Evolutionary conservation across 2,888 invertebrate species (phyloP), one percentile per base, ranked within the genome.

Genomic region (Pherbina coryleti): DNA sequence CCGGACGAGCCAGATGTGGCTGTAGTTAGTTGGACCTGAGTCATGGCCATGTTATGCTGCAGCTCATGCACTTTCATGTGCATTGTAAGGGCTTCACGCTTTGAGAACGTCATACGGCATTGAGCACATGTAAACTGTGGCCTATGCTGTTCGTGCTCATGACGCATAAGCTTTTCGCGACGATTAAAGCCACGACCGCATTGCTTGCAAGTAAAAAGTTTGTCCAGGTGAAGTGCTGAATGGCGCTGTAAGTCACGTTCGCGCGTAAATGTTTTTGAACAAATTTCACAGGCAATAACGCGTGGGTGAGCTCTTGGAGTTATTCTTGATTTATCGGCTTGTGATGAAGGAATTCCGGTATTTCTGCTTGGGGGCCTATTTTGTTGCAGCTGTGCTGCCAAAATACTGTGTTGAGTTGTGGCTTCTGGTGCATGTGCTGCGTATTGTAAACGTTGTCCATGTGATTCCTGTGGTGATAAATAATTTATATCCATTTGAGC

Each of bases 241-340:
- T 95, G 95, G 0, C 94, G 91, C 81, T 94, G 94, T 11, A 94
- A 88, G 87, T 95, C 94, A 60, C 94, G 91, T 87, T 94, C 93
- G 2, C 94, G 90, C 49, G 93, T 90, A 84, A 95, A 95, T 8
- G 92, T 91, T 85, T 93, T 94, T 74, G 91, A 92, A 85, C 94
- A 95, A 67, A 93, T 91, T 81, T 92, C 91, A 84, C 94, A 95
- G 78, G 91, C 91, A 84, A 93, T 93, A 0, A 91, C 91, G 79
- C 93, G 91, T 1, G 80, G 37, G 76, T 83, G 81, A 1, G 77
- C 51, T 69, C 75, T 79, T 8, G 78, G n/a, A 25, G 67, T 90
- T 90, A 31, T 90, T 90, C 82, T 51, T 4, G 71, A 8, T 67
- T 81, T 79, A 34, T 69, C 76, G 44, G 76, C 66, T 17, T 76